These are phyloP conservation scores for Mesorhabditis sp. DNA, from an alignment of 2,888 invertebrate genomes.

Conservation along the genomic window DNA sequence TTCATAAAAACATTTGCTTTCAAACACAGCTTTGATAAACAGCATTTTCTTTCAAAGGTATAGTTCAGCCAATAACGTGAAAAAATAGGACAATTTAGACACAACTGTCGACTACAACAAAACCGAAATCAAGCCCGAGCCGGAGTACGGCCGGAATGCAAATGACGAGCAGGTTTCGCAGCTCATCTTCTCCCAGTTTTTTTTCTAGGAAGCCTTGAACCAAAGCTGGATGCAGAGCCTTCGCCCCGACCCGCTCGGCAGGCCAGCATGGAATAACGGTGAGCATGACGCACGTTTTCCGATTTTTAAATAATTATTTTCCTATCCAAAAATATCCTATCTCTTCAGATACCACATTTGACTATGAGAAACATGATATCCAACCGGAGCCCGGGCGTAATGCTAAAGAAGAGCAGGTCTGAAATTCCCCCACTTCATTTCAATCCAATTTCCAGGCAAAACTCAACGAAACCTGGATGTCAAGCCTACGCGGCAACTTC, in stretches of 20 bases:
- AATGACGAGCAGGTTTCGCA: not conserved
- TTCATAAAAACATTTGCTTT: no score
- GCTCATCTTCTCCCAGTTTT: no score
- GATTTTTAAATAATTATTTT: not conserved
- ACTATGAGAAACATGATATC: not conserved
- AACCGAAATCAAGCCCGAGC: not conserved
- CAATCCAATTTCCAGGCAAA: not conserved
- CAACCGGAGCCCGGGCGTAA: not conserved
- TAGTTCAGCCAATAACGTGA: no score
- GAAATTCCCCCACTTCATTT: not conserved
- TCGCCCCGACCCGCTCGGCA: not conserved
- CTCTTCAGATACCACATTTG: not conserved
- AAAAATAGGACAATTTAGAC: not conserved
- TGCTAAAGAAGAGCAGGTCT: not conserved
- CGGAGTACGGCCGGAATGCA: not conserved
- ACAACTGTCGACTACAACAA: not conserved
- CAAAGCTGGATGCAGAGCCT: constrained; percentile 5
- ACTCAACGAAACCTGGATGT: constrained; percentile 2
- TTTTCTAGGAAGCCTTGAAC: constrained; percentile 1
- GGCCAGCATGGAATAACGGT: constrained; percentile 36
- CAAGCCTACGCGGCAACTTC: not conserved
- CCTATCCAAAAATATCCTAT: no score
- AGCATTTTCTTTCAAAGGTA: no score
- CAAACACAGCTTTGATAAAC: no score
- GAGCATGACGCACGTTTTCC: not conserved